Base-by-base conservation (phyloP, 1,140 invertebrate species). In the Drosophila watanabei region DNA sequence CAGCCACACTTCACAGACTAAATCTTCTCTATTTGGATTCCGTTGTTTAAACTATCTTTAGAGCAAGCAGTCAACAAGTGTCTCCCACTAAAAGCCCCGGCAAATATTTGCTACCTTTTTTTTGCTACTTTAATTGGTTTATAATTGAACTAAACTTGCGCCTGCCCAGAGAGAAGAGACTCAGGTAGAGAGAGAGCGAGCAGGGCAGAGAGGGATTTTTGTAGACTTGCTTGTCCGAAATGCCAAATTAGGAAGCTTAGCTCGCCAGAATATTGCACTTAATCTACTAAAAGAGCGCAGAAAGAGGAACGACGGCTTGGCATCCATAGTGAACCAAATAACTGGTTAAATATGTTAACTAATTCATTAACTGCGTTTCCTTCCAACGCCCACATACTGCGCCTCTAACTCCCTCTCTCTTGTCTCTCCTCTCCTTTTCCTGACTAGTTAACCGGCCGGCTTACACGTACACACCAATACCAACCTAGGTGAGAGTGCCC, bases 91-190 rank as follows among this genome's bases (percentile, higher is more conserved):
- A 89, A 85, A 89, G 85, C 86, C 8, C 41, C n/a, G 43, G 49
- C 54, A 76, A 89, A 90, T 89, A 89, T 89, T 90, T 51, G 18
- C 54, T 51, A 46, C n/a, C 33, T 57, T 75, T 60, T 58, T 60
- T 58, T 71, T 58, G 54, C 69, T 71, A 76, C 75, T 61, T 66
- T 83, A 88, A 87, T 87, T 88, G 80, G 70, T 63, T 76, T 54
- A 83, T 80, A 77, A 72, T 87, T 72, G 66, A 73, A 37, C 45
- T 80, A 77, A 87, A 80, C 72, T 77, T 77, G 60, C 51, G 56
- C 41, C 28, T 45, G 18, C 18, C 46, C 24, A 58, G 11, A 37
- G 18, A 48, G 45, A 49, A 63, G 35, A 78, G 46, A 58, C 35
- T 4, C 14, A 39, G 30, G 56, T 37, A 39, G 41, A 57, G 73